Base-by-base conservation (phyloP, 2,113 vertebrate species). In the Collichthys lucidus region DNA sequence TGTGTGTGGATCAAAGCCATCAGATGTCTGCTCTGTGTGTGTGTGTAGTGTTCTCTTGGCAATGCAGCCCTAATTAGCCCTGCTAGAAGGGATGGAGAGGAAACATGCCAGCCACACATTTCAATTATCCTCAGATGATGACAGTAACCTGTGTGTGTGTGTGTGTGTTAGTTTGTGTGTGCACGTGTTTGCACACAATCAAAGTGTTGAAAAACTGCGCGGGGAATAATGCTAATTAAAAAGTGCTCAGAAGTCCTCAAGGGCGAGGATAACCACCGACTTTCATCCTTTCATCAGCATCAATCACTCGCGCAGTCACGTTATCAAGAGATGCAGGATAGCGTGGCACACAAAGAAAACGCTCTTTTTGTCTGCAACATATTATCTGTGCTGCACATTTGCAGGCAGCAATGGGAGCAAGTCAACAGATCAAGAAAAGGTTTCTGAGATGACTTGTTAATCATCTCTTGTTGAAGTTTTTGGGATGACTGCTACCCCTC, bases 1-100 rank as follows among this genome's bases (percentile, higher is more conserved):
- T 52, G 79, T 76, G 80, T 22, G 67, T 67, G 89, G 93, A 93
- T 94, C 93, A 93, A 94, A 94, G 93, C 84, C 84, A 88, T 92
- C 83, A 86, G 85, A 88, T 74, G 89, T 86, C 86, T 83, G 80
- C 85, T 78, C 74, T 50, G 75, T 85, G 83, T 86, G 26, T 26
- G 26, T 26, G 76, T 67, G 84, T 77, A 80, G 63, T 79, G 82
- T 85, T 93, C 88, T 93, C 90, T 59, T 90, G 91, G 88, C 89
- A 83, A 22, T 71, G 62, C 70, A 87, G 87, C 79, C 75, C 86
- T 93, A 93, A 93, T 94, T 92, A 94, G 92, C 89, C 81, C 84
- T 79, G 87, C 86, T 89, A 79, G 79, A 82, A 88, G 73, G 84
- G 91, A 89, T 72, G 61, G 87, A 85, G 87, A 86, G 88, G 88